Evolutionary conservation across 2,113 vertebrate species (phyloP).

Genomic region (Mustela lutreola): DNA sequence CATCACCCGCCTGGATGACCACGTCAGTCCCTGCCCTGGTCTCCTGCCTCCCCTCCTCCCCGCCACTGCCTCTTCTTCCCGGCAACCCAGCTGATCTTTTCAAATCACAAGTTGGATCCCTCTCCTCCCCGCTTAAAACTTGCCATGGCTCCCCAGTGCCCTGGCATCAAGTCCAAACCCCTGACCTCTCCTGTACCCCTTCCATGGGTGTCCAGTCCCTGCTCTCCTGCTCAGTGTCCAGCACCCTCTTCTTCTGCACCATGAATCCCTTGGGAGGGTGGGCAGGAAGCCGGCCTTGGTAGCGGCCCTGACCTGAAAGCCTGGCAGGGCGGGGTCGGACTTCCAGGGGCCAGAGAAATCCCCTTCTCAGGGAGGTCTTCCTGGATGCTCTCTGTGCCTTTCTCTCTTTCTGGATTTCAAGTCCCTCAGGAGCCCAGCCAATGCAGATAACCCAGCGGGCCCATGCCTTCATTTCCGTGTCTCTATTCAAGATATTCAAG

Average conservation of each 20-base stretch:
- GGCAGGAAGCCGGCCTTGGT: fast-evolving
- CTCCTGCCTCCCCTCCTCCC: not conserved
- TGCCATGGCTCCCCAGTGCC: not conserved
- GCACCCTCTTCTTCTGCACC: not conserved
- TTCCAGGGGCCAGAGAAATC: not conserved
- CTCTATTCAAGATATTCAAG: not conserved
- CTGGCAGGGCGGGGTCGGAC: not conserved
- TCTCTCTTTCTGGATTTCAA: not conserved
- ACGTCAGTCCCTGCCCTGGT: fast-evolving
- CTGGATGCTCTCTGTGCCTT: no score
- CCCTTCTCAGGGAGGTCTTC: not conserved
- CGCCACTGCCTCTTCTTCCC: fast-evolving
- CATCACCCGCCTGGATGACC: not conserved
- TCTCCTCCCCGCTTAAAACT: not conserved
- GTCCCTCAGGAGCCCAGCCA: fast-evolving
- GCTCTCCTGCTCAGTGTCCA: no score
- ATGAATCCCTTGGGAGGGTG: fast-evolving
- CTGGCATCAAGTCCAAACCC: not conserved
- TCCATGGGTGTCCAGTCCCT: not conserved
- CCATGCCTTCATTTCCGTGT: not conserved
- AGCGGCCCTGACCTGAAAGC: fast-evolving
- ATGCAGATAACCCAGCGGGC: no score
- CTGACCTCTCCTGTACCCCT: fast-evolving
- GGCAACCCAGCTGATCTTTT: not conserved
- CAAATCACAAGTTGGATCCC: not conserved